Conservation (phyloP, 2,113 vertebrate species). For the Siniperca chuatsi region DNA sequence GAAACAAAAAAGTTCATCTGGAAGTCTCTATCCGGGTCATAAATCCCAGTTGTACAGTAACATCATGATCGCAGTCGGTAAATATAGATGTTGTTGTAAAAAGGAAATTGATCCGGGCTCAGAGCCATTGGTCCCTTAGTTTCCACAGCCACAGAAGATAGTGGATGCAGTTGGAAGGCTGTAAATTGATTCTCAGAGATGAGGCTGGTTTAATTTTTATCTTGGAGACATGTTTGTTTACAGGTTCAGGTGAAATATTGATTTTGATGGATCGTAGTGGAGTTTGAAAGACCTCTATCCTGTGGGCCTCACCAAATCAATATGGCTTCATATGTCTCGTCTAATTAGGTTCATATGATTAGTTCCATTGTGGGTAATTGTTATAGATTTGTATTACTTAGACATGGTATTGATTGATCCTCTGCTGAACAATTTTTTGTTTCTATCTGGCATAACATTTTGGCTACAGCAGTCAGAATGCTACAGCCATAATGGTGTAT, state of each 20-base stretch:
- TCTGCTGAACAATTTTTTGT: conserved; percentile 1
- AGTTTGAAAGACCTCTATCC: background rate
- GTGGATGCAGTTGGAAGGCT: background rate
- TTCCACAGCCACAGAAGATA: conserved; percentile 41
- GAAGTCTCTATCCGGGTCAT: background rate
- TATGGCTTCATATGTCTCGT: background rate
- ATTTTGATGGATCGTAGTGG: conserved; percentile 1
- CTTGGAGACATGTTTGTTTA: background rate
- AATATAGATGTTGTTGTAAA: conserved; percentile 16
- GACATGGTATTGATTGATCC: background rate
- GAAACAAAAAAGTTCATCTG: background rate
- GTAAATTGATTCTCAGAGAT: conserved; percentile 36
- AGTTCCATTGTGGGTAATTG: background rate
- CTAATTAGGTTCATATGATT: background rate
- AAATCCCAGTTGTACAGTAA: background rate
- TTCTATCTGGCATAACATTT: background rate
- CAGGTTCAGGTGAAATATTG: conserved; percentile 9
- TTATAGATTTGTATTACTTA: background rate
- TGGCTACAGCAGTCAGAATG: background rate
- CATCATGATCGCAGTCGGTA: conserved; percentile 4
- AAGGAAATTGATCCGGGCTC: conserved; percentile 30
- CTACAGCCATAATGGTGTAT: background rate
- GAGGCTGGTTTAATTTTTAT: conserved; percentile 10
- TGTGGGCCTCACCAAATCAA: background rate
- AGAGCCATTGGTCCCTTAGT: background rate